These are phyloP conservation scores for Casuarius casuarius DNA, from an alignment of 2,113 vertebrate genomes.

Conservation along the genomic window DNA sequence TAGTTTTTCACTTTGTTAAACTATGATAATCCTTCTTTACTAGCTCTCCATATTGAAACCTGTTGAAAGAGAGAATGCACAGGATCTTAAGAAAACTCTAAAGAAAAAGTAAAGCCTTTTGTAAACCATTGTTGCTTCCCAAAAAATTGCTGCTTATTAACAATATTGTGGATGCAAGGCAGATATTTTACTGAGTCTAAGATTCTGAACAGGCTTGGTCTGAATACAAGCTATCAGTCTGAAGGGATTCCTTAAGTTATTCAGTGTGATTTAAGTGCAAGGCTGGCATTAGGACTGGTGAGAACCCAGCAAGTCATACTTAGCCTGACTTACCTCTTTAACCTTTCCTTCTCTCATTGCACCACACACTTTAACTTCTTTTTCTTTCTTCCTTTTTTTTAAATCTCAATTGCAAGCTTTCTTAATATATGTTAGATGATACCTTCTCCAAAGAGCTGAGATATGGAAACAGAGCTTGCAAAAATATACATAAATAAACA, in stretches of 20 bases:
- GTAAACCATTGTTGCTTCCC: conserved; percentile 35
- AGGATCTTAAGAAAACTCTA: conserved; percentile 57
- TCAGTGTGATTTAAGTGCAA: background rate
- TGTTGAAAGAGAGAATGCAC: conserved; percentile 71
- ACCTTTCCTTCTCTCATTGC: background rate
- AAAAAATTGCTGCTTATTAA: conserved; percentile 33
- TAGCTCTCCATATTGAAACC: conserved; percentile 54
- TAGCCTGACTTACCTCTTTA: background rate
- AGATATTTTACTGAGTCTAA: conserved; percentile 33
- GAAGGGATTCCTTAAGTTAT: conserved; percentile 9
- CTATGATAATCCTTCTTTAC: conserved; percentile 83
- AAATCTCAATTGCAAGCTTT: background rate
- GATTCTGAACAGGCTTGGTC: background rate
- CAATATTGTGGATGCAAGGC: background rate
- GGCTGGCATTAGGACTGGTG: background rate
- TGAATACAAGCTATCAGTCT: background rate
- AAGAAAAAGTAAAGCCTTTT: conserved; percentile 51
- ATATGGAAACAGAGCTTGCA: background rate
- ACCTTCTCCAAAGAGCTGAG: background rate
- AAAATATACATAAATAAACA: background rate
- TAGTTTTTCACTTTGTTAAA: conserved; percentile 81
- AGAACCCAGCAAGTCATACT: background rate
- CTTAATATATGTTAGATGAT: background rate
- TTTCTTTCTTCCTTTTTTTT: background rate
- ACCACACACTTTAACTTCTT: background rate